These are phyloP conservation scores for Andrena trimmerana DNA, from an alignment of 2,888 invertebrate genomes.

Conservation along the genomic window DNA sequence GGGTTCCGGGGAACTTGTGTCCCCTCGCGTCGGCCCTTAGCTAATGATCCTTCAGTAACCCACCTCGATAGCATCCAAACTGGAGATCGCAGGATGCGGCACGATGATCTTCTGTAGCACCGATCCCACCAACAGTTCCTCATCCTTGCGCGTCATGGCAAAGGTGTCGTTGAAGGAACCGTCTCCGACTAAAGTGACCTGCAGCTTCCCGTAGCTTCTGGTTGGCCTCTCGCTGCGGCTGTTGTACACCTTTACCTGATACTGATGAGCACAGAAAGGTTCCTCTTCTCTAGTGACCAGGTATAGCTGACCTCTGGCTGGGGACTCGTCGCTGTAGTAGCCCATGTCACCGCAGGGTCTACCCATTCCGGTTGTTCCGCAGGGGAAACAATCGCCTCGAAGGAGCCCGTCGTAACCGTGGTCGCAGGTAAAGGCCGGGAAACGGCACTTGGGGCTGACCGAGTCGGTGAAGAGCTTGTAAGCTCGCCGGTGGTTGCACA, in stretches of 20 bases:
- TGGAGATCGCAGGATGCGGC: constrained; percentile 94
- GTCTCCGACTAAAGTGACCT: constrained; percentile 92
- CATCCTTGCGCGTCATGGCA: constrained; percentile 93
- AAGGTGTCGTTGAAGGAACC: constrained; percentile 95
- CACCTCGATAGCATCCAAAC: constrained; percentile 85
- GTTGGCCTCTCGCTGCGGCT: constrained; percentile 89
- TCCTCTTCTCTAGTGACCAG: constrained; percentile 95
- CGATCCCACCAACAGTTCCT: constrained; percentile 90
- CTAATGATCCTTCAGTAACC: neutral
- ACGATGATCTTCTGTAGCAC: constrained; percentile 93
- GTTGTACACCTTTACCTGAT: constrained; percentile 91
- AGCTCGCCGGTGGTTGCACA: constrained; percentile 97
- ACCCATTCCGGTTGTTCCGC: constrained; percentile 86
- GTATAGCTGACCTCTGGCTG: constrained; percentile 94
- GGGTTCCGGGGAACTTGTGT: too few species aligned
- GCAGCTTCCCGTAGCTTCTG: constrained; percentile 91
- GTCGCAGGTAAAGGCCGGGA: constrained; percentile 95
- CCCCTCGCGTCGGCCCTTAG: too few species aligned
- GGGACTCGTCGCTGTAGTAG: constrained; percentile 94
- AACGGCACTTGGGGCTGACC: constrained; percentile 95
- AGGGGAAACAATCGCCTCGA: constrained; percentile 91
- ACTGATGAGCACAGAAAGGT: constrained; percentile 97
- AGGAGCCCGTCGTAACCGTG: constrained; percentile 93
- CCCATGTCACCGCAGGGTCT: constrained; percentile 96
- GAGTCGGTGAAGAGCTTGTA: constrained; percentile 98